A percentile compares a stretch with the other conserved stretches of the same genome.
Conservation (phyloP, 92 coral and sea anemone genomes). For the Umimayanthus chanpuru region DNA sequence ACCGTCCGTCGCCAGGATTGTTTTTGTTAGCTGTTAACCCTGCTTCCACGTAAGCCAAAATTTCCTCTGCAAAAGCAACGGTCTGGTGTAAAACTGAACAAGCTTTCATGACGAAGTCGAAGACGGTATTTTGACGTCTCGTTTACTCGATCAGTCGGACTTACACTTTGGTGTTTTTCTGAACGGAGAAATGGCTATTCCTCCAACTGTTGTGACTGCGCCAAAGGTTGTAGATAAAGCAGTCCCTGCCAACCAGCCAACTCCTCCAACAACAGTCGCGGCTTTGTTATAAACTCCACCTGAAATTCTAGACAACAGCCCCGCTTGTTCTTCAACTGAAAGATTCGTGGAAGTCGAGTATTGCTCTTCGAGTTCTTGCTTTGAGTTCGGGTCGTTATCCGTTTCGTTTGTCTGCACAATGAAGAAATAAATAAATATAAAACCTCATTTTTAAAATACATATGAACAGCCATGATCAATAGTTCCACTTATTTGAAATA, state of each 20-base stretch:
- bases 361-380: constrained; percentile 21
- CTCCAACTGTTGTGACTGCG: constrained; percentile 83
- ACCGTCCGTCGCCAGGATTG: neutral
- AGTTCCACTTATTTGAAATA: neutral
- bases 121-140: neutral
- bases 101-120: neutral
- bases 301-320: constrained; percentile 83
- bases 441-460: neutral
- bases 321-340: constrained; percentile 62
- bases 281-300: constrained; percentile 94
- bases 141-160: constrained; percentile 73
- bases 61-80: too few relatives aligned
- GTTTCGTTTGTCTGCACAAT: constrained; percentile 32
- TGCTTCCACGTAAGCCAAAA: neutral
- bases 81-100: neutral
- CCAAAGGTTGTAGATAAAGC: constrained; percentile 86
- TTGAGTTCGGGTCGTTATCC: constrained; percentile 33
- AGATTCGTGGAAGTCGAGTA: constrained; percentile 22
- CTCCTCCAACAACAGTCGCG: constrained; percentile 93
- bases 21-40: neutral
- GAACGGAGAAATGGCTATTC: constrained; percentile 85
- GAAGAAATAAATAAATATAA: neutral
- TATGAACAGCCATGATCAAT: constrained; percentile 5
- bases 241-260: constrained; percentile 97
- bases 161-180: constrained; percentile 82